Evolutionary conservation across 2,888 invertebrate species (phyloP), one percentile per base, ranked within the genome.

Genomic region (Hirtodrosophila alboralis): DNA sequence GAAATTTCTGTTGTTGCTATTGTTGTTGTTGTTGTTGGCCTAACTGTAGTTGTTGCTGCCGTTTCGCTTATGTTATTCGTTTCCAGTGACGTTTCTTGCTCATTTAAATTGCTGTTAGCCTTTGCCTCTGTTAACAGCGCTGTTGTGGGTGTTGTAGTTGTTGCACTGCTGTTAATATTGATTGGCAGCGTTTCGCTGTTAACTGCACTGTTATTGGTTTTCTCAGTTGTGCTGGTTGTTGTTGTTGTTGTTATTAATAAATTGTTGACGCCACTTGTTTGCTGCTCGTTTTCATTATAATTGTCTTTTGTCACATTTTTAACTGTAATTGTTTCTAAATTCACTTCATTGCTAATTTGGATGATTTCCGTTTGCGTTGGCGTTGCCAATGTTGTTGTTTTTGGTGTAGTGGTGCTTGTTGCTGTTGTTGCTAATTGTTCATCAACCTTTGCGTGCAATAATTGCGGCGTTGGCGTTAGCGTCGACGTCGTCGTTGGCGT

Each of bases 301-400:
- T 63, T 58, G 30, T 48, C 68, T 38, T 44, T 62, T 66, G 61
- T 54, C 45, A 33, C 57, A 63, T 58, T 63, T 54, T 54, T 61
- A 58, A 67, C 49, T 51, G 70, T 57, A 57, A 67, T 71, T 66
- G 70, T 51, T 48, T 80, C 85, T 70, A 73, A 76, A 68, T 81
- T 78, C 64, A 83, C 81, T 77, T 85, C 78, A 76, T 86, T 83
- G 75, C 84, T 79, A 66, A 84, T 88, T 87, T 88, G 87, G 72
- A 70, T 62, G 65, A 73, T 74, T 80, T 83, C 81, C 77, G 70
- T 70, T 66, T 76, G 74, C 54, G 68, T 69, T 44, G 51, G 51
- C 59, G 63, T 67, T 67, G 63, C 60, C 54, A 44, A 60, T 44
- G 49, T 60, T 52, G 57, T 64, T 65, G 48, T 23, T 28, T 58